Base-by-base conservation (phyloP, 2,888 invertebrate genomes). In the Lydus trimaculatus region DNA sequence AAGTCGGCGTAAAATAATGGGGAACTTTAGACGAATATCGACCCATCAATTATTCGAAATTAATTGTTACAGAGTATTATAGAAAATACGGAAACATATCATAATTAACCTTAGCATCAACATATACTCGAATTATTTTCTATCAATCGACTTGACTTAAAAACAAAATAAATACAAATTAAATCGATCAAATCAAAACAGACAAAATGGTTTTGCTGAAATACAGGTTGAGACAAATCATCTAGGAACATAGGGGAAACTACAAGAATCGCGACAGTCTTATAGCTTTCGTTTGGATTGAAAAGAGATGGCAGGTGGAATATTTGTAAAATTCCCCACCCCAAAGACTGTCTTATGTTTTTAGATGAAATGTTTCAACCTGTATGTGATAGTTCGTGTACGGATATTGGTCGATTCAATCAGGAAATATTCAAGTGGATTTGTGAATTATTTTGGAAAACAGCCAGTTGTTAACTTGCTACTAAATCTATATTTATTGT, bases 381-480 rank as follows among this genome's bases (percentile, higher is more conserved):
- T n/a, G n/a, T n/a, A n/a, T n/a, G n/a, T 39, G 39, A 15, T 15
- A 6, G 15, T n/a, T n/a, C n/a, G n/a, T 39, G n/a, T n/a, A 15
- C 39, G 39, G 39, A 39, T 39, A 39, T 39, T 39, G 39, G n/a
- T 39, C 39, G 15, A 39, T 39, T 39, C 39, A 43, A 43, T 43
- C 43, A 43, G 43, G 43, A 43, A 43, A 43, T 43, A 43, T 43
- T 43, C 43, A 43, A 43, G 17, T 1, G n/a, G 17, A 43, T 43
- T 43, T 43, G 5, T 17, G 11, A 43, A 43, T 17, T 43, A 67
- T 33, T 66, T 66, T 67, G 67, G 67, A 67, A 63, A 67, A 63
- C 58, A 36, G 67, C 67, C 67, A 67, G 63, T 67, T 58, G 67
- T 67, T 63, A 67, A 67, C 7, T 43, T 43, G 43, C 5, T 43